Percentiles rank a stretch among this genome's conserved stretches.
phyloP scores from a whole-genome alignment of 2,888 invertebrate species.

The Leptinotarsa juncta region DNA sequence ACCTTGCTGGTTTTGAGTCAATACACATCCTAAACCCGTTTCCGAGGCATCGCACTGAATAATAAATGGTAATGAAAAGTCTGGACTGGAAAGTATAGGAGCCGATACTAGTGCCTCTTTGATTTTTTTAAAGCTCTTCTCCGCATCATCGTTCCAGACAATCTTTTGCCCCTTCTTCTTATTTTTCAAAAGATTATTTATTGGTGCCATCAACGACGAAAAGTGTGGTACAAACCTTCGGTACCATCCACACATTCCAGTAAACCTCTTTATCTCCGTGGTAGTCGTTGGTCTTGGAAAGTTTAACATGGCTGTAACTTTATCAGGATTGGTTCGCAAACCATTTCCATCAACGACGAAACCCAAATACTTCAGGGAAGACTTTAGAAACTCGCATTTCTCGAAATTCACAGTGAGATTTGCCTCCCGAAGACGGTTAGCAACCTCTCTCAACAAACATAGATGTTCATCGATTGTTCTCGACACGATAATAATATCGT shows the following conservation, averaged over 20 bases:
- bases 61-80: conserved; percentile 28
- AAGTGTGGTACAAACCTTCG: conserved; percentile 18
- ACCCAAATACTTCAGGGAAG: conserved; percentile 1
- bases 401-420: too few species aligned
- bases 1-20: conserved; percentile 35
- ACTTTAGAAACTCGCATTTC: too few species aligned
- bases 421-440: too few species aligned
- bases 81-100: background rate
- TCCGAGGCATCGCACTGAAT: conserved; percentile 43
- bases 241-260: conserved; percentile 26
- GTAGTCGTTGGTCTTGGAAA: conserved; percentile 14
- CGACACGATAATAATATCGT: too few species aligned
- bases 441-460: too few species aligned
- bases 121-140: conserved; percentile 24
- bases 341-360: conserved; percentile 4
- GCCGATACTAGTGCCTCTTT: conserved; percentile 5
- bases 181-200: background rate
- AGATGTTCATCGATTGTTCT: too few species aligned
- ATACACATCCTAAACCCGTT: conserved; percentile 41
- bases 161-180: background rate
- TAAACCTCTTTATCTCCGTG: conserved; percentile 17
- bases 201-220: conserved; percentile 12
- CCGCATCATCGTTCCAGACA: conserved; percentile 6
- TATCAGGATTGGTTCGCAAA: conserved; percentile 14
- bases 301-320: conserved; percentile 22